phyloP scores from a whole-genome alignment of 2,888 invertebrate genomes.

The Toxonevra muliebris region DNA sequence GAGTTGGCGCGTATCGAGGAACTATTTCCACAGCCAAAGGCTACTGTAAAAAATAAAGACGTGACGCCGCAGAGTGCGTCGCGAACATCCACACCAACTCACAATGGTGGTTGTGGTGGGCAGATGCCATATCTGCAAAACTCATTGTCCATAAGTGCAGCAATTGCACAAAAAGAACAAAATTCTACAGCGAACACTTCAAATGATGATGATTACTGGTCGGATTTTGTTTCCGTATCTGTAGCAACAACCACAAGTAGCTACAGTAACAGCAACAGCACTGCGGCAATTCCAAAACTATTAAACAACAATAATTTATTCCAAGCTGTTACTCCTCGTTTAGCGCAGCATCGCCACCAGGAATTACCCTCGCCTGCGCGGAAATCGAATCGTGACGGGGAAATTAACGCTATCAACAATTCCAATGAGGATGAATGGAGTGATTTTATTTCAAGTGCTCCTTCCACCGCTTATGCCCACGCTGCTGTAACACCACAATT shows the following conservation, averaged over 20 bases:
- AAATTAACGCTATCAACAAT: constrained; percentile 18
- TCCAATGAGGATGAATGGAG: constrained; percentile 68
- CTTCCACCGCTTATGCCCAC: constrained; percentile 48
- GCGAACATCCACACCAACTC: constrained; percentile 41
- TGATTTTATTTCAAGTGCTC: constrained; percentile 68
- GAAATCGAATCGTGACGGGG: constrained; percentile 15
- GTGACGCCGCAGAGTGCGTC: constrained; percentile 25
- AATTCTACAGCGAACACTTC: constrained; percentile 17
- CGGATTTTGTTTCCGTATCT: constrained; percentile 67
- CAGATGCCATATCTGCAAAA: constrained; percentile 36
- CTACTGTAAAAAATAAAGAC: constrained; percentile 8
- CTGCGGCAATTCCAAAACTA: constrained; percentile 13
- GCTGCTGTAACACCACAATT: constrained; percentile 27
- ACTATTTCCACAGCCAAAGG: constrained; percentile 59
- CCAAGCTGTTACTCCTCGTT: constrained; percentile 24
- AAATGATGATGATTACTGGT: constrained; percentile 68
- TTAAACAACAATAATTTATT: constrained; percentile 24
- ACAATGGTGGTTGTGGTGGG: constrained; percentile 27
- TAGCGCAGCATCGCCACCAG: constrained; percentile 26
- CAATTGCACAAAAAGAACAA: constrained; percentile 46
- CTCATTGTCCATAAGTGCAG: constrained; percentile 55
- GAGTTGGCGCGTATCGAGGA: constrained; percentile 63
- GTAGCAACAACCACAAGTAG: constrained; percentile 35
- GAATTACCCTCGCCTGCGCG: constrained; percentile 30
- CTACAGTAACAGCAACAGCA: constrained; percentile 42